Percentiles rank a stretch among this genome's conserved stretches.
Evolutionary conservation across 2,797 vertebrate species (phyloP).

Genomic region (Sarcophilus harrisii): DNA sequence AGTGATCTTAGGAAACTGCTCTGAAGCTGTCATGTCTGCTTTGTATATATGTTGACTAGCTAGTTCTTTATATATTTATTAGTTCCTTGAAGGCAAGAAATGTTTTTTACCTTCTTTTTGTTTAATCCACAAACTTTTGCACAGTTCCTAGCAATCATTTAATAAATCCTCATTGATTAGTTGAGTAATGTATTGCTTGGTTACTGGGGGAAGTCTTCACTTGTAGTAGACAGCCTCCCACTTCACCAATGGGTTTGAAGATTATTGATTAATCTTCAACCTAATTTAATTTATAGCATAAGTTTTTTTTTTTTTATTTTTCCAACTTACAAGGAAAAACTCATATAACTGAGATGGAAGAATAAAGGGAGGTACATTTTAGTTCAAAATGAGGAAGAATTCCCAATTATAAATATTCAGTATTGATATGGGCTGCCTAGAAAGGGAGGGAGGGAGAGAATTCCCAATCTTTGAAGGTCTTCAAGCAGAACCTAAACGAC

Average conservation of each 20-base stretch:
- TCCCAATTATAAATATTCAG: no score
- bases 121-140: background rate
- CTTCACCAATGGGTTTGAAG: background rate
- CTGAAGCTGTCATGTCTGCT: background rate
- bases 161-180: background rate
- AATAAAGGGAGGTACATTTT: background rate
- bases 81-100: background rate
- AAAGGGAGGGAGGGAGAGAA: background rate
- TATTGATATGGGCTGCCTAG: background rate
- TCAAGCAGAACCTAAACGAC: background rate
- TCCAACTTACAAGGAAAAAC: background rate
- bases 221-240: background rate
- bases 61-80: background rate
- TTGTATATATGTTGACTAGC: background rate
- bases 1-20: background rate
- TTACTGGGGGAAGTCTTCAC: background rate
- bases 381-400: background rate
- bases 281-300: background rate
- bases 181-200: background rate
- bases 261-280: background rate
- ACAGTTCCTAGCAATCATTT: background rate
- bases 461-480: background rate
- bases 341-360: background rate
- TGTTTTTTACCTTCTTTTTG: background rate
- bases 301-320: background rate